These are phyloP conservation scores for Drosophila sp. DNA, from an alignment of 1,140 invertebrate species.

Conservation along the genomic window DNA sequence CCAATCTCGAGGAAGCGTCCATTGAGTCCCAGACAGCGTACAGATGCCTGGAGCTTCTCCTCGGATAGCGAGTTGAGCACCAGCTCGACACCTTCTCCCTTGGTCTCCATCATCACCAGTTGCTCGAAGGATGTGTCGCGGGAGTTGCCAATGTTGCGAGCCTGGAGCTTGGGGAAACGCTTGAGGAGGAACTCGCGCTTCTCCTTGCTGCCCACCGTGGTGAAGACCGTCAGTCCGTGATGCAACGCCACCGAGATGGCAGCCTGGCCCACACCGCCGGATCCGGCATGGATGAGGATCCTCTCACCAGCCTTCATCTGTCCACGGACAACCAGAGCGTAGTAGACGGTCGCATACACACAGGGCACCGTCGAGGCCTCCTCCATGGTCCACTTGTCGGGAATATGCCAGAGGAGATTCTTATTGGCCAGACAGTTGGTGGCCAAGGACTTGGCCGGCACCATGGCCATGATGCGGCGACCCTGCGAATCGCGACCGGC, in stretches of 20 bases:
- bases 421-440: conserved; percentile 94
- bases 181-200: conserved; percentile 96
- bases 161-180: conserved; percentile 92
- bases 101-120: conserved; percentile 90
- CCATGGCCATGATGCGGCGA: conserved; percentile 96
- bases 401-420: conserved; percentile 96
- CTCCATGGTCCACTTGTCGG: conserved; percentile 93
- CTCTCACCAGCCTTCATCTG: conserved; percentile 92
- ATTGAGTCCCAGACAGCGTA: conserved; percentile 94
- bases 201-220: conserved; percentile 93
- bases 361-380: conserved; percentile 97
- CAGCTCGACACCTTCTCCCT: conserved; percentile 94
- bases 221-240: conserved; percentile 94
- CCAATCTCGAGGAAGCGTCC: conserved; percentile 98
- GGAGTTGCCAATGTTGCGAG: conserved; percentile 95
- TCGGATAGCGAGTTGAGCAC: conserved; percentile 97
- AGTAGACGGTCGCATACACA: conserved; percentile 96
- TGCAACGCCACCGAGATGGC: conserved; percentile 96
- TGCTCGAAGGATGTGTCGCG: conserved; percentile 96
- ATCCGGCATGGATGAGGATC: conserved; percentile 97
- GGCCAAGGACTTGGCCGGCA: conserved; percentile 94
- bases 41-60: conserved; percentile 96
- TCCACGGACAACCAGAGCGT: conserved; percentile 95
- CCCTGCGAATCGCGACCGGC: conserved; percentile 91
- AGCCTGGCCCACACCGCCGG: conserved; percentile 97